Percentiles rank a stretch among this genome's conserved stretches.
phyloP scores from a whole-genome alignment of 2,888 invertebrate genomes.

The Agrochola lota region DNA sequence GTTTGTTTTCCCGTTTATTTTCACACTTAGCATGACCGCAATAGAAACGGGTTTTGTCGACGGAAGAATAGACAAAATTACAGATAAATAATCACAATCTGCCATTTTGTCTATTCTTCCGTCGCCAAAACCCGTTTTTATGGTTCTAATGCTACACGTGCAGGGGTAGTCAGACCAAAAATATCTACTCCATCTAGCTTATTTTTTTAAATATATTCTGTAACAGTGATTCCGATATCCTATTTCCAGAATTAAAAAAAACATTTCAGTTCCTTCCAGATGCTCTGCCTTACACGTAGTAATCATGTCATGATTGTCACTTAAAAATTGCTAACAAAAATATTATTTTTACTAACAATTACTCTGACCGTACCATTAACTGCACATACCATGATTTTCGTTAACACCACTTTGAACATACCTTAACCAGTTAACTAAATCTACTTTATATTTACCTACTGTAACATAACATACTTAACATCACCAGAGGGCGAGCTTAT shows the following conservation, averaged over 20 bases:
- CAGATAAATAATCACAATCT: no score
- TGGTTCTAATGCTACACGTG: no score
- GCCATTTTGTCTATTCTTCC: no score
- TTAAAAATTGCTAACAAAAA: background rate
- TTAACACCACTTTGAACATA: conserved; percentile 36
- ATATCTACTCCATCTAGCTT: background rate
- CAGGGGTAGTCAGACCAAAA: background rate
- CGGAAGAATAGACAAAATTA: no score
- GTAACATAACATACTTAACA: background rate
- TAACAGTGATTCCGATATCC: background rate
- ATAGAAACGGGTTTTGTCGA: no score
- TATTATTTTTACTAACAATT: background rate
- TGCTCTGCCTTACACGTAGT: no score
- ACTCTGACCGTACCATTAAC: conserved; percentile 58
- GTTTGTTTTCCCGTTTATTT: background rate
- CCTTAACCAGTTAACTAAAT: background rate
- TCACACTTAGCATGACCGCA: no score
- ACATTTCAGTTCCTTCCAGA: background rate
- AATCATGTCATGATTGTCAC: background rate
- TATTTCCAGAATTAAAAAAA: background rate
- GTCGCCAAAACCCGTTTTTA: no score
- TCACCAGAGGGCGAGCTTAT: background rate
- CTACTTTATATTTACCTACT: background rate
- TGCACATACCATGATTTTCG: conserved; percentile 57
- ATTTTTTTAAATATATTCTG: background rate